phyloP scores from a whole-genome alignment of 2,113 vertebrate genomes.

The Rhizomys pruinosus region DNA sequence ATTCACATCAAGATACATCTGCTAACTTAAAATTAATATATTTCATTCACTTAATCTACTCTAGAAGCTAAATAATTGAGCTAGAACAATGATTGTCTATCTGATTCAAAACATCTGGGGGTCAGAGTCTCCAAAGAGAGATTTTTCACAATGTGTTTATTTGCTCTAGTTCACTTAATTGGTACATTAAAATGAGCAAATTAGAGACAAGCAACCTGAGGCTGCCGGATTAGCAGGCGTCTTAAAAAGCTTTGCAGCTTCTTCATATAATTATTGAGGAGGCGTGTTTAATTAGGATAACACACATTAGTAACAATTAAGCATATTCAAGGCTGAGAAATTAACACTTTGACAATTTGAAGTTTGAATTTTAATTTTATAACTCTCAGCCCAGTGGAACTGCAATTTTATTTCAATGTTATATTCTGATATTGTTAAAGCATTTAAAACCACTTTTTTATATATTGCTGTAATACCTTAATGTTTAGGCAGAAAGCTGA shows the following conservation, averaged over 20 bases:
- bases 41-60: conserved; percentile 72
- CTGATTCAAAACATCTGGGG: conserved; percentile 69
- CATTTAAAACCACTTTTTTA: conserved; percentile 30
- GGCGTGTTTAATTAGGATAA: conserved; percentile 80
- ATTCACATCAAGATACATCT: conserved; percentile 48
- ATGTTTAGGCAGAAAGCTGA: conserved; percentile 49
- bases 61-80: conserved; percentile 67
- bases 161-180: conserved; percentile 80
- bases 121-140: conserved; percentile 75
- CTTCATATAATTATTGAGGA: conserved; percentile 77
- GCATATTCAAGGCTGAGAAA: conserved; percentile 77
- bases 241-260: conserved; percentile 81
- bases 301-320: conserved; percentile 84
- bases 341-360: conserved; percentile 78
- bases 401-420: conserved; percentile 55
- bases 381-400: conserved; percentile 40
- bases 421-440: conserved; percentile 54
- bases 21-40: conserved; percentile 51
- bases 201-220: conserved; percentile 71
- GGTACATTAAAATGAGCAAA: conserved; percentile 80
- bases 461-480: neutral
- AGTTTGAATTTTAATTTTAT: conserved; percentile 78
- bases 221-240: conserved; percentile 75
- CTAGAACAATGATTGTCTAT: conserved; percentile 52
- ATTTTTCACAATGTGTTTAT: conserved; percentile 78